Evolutionary conservation across 2,888 invertebrate species (phyloP), one percentile per base, ranked within the genome.

Genomic region (Lycia hirtaria): DNA sequence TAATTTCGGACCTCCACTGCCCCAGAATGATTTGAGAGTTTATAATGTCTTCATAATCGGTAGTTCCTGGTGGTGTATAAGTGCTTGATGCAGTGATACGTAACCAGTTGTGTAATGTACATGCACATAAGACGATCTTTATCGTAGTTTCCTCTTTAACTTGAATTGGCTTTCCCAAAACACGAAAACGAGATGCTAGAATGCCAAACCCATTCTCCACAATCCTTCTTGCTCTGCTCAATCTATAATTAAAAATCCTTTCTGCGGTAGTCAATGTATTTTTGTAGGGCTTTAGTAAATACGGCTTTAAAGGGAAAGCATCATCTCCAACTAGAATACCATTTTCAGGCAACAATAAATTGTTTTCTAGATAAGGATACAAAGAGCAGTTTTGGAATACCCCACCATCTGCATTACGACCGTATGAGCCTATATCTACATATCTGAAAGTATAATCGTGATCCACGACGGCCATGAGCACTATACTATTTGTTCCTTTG

Each of bases 401-500:
- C 4, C 54, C 44, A 22, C 17, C 51, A 51, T 55, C 54, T 30
- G 53, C 49, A 9, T 30, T 43, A 44, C 48, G 48, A 17, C 60
- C 56, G 40, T 48, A 30, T 12, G 40, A 38, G 10, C 59, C 68
- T 37, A 41, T 41, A 10, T 41, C 9, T 15, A 26, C 26, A 41
- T 15, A 41, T 9, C 9, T 3, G 10, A 24, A 41, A 26, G 10
- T 15, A 9, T 41, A 26, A 9, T 26, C 41, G 10, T 15, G 15
- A 15, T 41, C 60, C 5, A 41, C 24, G 1, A 41, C 15, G 9
- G 24, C 41, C 4, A 41, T 14, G 9, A 60, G 24, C 15, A 64
- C 60, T 7, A 64, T 15, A 47, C 64, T 56, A 26, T 45, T 40
- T 10, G 33, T 20, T 40, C 45, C 50, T 72, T 81, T 82, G 60